Conservation (phyloP, 2,113 vertebrate species). For the Myiozetetes cayanensis region DNA sequence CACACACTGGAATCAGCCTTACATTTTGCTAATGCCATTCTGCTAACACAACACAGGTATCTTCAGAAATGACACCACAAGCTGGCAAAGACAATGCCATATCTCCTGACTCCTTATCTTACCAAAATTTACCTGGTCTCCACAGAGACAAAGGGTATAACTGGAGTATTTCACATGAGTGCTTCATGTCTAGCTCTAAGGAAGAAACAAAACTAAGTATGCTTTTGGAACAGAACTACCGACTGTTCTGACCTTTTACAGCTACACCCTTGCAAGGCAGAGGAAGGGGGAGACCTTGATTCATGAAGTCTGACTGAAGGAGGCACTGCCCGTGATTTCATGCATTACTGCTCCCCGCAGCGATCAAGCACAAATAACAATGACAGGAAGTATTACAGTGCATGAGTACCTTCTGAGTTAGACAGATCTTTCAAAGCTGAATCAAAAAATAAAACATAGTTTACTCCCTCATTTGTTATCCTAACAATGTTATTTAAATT, state of each 20-base stretch:
- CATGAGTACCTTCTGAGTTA: neutral
- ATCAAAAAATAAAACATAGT: neutral
- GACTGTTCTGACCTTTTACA: neutral
- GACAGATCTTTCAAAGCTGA: neutral
- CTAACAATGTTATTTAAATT: neutral
- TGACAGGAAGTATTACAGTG: neutral
- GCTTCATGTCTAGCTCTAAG: neutral
- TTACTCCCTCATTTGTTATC: neutral
- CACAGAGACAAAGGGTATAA: neutral
- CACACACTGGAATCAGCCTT: neutral
- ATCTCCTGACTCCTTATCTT: neutral
- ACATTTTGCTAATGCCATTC: neutral
- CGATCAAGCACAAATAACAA: neutral
- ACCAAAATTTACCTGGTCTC: neutral
- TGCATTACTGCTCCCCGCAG: neutral
- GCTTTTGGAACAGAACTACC: neutral
- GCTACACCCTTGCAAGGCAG: neutral
- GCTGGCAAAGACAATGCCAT: neutral
- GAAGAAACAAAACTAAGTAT: neutral
- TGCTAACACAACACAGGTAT: accelerated
- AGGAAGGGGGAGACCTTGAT: neutral
- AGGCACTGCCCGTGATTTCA: neutral
- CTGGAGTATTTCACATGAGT: neutral
- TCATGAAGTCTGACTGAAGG: neutral
- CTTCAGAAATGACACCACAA: neutral